These are phyloP conservation scores for Amblyjoppa fuscipennis DNA, from an alignment of 2,888 invertebrate genomes.

Conservation along the genomic window DNA sequence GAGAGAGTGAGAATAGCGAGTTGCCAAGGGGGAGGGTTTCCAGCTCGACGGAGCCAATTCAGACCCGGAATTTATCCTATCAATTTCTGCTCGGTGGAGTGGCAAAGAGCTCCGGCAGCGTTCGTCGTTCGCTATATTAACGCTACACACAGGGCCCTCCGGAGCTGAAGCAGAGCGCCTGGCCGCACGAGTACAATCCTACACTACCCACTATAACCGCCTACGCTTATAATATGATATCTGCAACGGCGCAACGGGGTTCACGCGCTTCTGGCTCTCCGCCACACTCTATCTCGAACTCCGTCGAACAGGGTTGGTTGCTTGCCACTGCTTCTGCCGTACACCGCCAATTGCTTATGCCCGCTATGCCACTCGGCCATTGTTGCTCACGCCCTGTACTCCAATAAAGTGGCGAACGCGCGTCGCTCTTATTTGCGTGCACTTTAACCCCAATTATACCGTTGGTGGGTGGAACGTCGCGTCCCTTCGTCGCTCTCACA, in stretches of 20 bases:
- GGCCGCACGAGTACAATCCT: conserved; percentile 77
- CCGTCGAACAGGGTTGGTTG: conserved; percentile 42
- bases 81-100: conserved; percentile 89
- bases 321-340: conserved; percentile 49
- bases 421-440: conserved; percentile 76
- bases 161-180: conserved; percentile 73
- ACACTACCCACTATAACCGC: conserved; percentile 57
- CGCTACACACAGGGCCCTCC: conserved; percentile 82
- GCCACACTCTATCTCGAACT: conserved; percentile 10
- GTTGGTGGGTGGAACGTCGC: conserved; percentile 60
- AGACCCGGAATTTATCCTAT: conserved; percentile 89
- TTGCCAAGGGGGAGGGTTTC: conserved; percentile 82
- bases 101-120: conserved; percentile 87
- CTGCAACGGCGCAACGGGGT: conserved; percentile 67
- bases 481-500: conserved; percentile 39
- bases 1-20: conserved; percentile 64
- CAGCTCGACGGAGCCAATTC: conserved; percentile 88
- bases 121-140: conserved; percentile 84
- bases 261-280: conserved; percentile 39
- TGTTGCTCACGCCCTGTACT: conserved; percentile 77
- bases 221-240: conserved; percentile 77
- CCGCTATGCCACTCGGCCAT: conserved; percentile 65
- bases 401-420: conserved; percentile 76
- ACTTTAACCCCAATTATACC: conserved; percentile 76
- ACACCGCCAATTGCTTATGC: conserved; percentile 11